phyloP scores from a whole-genome alignment of 2,888 invertebrate genomes.

The Listrodromus nycthemerus region DNA sequence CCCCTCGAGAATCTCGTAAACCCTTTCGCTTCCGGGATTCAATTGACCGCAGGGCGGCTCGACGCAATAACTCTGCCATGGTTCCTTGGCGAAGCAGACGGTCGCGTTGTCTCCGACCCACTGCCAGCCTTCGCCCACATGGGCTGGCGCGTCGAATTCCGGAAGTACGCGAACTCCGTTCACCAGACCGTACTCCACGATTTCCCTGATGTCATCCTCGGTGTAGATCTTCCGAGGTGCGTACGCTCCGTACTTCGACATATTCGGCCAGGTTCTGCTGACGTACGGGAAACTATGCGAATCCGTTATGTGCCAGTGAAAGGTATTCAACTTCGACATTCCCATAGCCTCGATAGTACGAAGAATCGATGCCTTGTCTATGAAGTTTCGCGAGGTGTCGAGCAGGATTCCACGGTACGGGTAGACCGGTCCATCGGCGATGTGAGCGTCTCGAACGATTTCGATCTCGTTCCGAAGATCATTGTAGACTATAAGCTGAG shows the following conservation, averaged over 20 bases:
- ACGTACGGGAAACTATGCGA: constrained; percentile 97
- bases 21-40: constrained; percentile 89
- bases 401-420: constrained; percentile 94
- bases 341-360: constrained; percentile 95
- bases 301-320: constrained; percentile 98
- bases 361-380: constrained; percentile 90
- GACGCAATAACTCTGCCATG: constrained; percentile 90
- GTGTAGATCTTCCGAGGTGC: constrained; percentile 89
- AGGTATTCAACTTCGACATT: constrained; percentile 94
- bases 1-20: constrained; percentile 89
- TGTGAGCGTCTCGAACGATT: constrained; percentile 87
- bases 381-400: constrained; percentile 96
- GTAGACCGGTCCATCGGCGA: constrained; percentile 93
- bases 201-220: constrained; percentile 83
- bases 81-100: constrained; percentile 87
- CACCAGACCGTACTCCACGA: constrained; percentile 89
- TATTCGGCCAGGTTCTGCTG: constrained; percentile 89
- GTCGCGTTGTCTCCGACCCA: constrained; percentile 81
- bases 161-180: constrained; percentile 95
- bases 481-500: constrained; percentile 89
- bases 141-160: constrained; percentile 96
- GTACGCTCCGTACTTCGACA: constrained; percentile 92
- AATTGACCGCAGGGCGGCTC: constrained; percentile 95
- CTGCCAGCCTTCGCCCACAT: constrained; percentile 95
- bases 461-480: constrained; percentile 87